Evolutionary conservation across 2,797 vertebrate genomes (phyloP), one percentile per base, ranked within the genome.

Genomic region (Acanthurus tractus): DNA sequence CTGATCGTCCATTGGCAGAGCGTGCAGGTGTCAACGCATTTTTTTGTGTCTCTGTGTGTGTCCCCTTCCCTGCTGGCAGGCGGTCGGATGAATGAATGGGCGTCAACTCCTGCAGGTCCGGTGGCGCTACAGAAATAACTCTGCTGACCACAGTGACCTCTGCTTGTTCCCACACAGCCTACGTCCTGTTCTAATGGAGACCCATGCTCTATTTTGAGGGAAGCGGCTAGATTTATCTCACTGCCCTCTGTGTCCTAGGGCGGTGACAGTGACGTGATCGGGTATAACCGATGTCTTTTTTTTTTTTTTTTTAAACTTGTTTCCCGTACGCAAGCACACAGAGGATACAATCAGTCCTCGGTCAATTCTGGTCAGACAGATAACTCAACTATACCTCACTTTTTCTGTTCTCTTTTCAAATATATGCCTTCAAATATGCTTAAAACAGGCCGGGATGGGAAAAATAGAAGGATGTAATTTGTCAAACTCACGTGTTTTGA

Each of bases 81-180:
- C 83, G 64, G 82, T 79, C 17, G 77, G 79, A 89, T 87, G 86
- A 92, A 92, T 91, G 91, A 91, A 91, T 85, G 88, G 86, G 89
- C 81, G 88, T 93, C 79, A 83, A 76, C 85, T 89, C 86, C 88
- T 86, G 89, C 77, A 92, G 91, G 89, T 92, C 91, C 77, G 84
- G 87, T 90, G 86, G 84, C 70, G 88, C 79, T 80, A 85, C 92
- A 92, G 88, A 93, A 94, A 94, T 93, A 94, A 94, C 92, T 92
- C 74, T 70, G 83, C 83, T 92, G 91, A 93, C 93, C 91, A 85
- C 83, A 8, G 59, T 90, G 92, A 93, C 93, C 92, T 92, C 89
- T 83, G 86, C 89, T 73, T 85, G 90, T 92, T 92, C 89, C 87
- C 90, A 90, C 89, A 91, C 86, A 86, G 75, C 83, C 90, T 75